A percentile compares a stretch with the other conserved stretches of the same genome.
These are phyloP conservation scores for Trissolcus brochymenae DNA, from an alignment of 2,888 invertebrate species.

Conservation along the genomic window DNA sequence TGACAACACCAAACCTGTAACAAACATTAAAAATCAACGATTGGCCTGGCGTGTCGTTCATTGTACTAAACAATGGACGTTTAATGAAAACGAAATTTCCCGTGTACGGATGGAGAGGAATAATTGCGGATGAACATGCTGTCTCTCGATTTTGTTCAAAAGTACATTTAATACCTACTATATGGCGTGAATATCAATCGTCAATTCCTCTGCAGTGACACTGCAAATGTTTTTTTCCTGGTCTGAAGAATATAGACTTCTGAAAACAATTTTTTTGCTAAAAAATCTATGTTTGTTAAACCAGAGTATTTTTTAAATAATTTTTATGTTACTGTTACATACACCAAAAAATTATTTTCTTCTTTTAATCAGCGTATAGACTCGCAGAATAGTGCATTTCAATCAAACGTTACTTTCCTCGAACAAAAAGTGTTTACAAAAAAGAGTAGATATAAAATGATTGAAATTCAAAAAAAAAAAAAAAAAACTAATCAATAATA, in stretches of 20 bases:
- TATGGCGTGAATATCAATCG: constrained; percentile 45
- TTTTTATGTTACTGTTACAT: constrained; percentile 7
- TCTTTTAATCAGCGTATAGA: too few relatives aligned
- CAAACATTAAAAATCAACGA: constrained; percentile 49
- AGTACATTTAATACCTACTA: constrained; percentile 36
- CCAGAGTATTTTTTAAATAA: background rate
- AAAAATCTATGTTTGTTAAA: too few relatives aligned
- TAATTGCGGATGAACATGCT: constrained; percentile 57
- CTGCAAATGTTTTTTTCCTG: background rate
- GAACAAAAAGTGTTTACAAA: too few relatives aligned
- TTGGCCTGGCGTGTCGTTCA: constrained; percentile 46
- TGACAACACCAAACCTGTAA: constrained; percentile 40
- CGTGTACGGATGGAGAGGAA: constrained; percentile 51
- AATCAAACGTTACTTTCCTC: too few relatives aligned
- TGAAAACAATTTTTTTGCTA: too few relatives aligned
- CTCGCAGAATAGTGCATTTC: too few relatives aligned
- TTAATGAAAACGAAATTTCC: constrained; percentile 61
- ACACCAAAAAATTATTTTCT: background rate
- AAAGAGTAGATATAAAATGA: too few relatives aligned
- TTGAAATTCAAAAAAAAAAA: too few relatives aligned
- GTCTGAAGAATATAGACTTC: too few relatives aligned
- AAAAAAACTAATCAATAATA: too few relatives aligned
- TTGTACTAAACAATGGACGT: constrained; percentile 61
- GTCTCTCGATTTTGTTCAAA: constrained; percentile 49
- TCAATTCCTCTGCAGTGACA: background rate